Conservation (phyloP, 1,140 invertebrate species). For the Leptestheria dahalacensis region DNA sequence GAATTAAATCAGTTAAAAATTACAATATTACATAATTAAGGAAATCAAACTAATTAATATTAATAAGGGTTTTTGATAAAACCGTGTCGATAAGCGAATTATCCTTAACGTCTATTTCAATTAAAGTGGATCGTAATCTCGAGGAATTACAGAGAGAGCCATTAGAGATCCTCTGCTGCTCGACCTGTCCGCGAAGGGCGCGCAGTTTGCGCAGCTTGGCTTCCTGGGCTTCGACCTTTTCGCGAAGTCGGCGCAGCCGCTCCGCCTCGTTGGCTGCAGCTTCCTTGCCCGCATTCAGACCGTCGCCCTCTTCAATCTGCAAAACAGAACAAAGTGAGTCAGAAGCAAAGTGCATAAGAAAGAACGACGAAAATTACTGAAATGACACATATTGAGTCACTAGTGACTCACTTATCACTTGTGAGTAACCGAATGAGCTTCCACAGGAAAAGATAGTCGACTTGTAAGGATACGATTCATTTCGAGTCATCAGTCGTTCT, state of each 20-base stretch:
- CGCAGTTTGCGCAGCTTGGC: slow-evolving; percentile 76
- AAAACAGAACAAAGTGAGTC: too few relatives aligned
- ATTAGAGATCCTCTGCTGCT: slow-evolving; percentile 77
- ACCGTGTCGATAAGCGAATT: neutral
- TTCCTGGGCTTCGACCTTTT: slow-evolving; percentile 85
- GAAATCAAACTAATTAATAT: too few relatives aligned
- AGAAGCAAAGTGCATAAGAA: too few relatives aligned
- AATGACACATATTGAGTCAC: too few relatives aligned
- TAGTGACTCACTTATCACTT: too few relatives aligned
- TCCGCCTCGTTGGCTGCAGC: slow-evolving; percentile 66
- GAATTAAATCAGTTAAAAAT: too few relatives aligned
- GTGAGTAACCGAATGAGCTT: too few relatives aligned
- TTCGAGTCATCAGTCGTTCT: too few relatives aligned
- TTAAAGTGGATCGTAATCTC: slow-evolving; percentile 34
- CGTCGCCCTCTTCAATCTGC: slow-evolving; percentile 14
- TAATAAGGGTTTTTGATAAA: neutral
- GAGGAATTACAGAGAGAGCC: slow-evolving; percentile 80
- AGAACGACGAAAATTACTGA: too few relatives aligned
- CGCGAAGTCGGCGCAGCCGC: slow-evolving; percentile 63
- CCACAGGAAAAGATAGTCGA: too few relatives aligned
- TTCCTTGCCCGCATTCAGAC: slow-evolving; percentile 32
- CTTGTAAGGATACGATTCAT: too few relatives aligned
- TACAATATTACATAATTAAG: too few relatives aligned
- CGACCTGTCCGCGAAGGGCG: slow-evolving; percentile 77
- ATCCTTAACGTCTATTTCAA: neutral